Percentiles rank a stretch among this genome's conserved stretches.
These are phyloP conservation scores for Sorex maritimensis DNA, from an alignment of 2,797 vertebrate genomes.

Conservation along the genomic window DNA sequence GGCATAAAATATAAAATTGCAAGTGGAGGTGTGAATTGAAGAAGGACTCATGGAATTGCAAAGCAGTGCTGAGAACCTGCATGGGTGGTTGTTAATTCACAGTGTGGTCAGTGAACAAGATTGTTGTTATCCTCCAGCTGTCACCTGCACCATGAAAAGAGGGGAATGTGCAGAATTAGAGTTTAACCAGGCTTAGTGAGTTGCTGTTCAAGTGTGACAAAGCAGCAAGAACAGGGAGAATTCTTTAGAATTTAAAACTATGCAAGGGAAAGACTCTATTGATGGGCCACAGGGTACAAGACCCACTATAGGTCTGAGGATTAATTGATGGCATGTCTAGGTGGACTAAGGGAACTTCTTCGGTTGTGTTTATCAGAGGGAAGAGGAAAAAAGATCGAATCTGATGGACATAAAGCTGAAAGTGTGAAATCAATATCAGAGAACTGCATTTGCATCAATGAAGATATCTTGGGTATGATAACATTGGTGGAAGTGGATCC, in stretches of 20 bases:
- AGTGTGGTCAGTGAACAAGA: background rate
- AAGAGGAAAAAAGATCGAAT: background rate
- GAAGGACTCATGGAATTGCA: background rate
- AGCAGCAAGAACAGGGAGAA: background rate
- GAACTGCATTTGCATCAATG: background rate
- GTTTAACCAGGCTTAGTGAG: background rate
- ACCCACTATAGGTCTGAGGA: rapidly evolving
- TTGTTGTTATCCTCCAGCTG: background rate
- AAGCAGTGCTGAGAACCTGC: background rate
- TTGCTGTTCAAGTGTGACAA: background rate
- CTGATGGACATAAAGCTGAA: background rate
- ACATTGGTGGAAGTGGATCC: background rate
- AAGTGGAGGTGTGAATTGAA: background rate
- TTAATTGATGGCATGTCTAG: background rate
- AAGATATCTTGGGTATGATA: background rate
- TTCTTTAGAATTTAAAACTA: background rate
- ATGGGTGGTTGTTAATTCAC: background rate
- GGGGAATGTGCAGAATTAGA: background rate
- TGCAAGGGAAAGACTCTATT: background rate
- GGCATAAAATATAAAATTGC: background rate
- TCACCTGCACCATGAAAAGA: background rate
- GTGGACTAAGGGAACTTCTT: background rate
- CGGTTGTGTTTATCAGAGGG: background rate
- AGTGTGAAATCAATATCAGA: background rate
- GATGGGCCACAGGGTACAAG: background rate